Base-by-base conservation (phyloP, 2,113 vertebrate genomes). In the Aspidoscelis tigris region DNA sequence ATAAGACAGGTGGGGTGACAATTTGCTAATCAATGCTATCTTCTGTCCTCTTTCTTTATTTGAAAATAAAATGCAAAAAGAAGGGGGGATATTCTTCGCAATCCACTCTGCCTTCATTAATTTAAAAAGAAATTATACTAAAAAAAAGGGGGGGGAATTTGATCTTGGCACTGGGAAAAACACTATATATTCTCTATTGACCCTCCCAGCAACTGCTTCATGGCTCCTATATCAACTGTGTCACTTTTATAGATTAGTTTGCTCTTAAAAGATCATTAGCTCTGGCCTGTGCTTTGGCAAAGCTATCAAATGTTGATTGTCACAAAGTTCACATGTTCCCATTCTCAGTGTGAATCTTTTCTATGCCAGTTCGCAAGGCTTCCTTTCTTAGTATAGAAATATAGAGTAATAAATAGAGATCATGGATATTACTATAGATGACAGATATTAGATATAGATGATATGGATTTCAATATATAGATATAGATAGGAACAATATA, bases 81-180 rank as follows among this genome's bases (percentile, higher is more conserved):
- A 9, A 2, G 1, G 86, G 78, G 84, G 82, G 10, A 24, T 3
- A 68, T 89, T 90, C 87, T 83, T 82, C 70, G 58, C 0, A 0
- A n/a, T 3, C 86, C 92, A 89, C 18, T 84, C 87, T 92, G 85
- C 87, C 87, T 89, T 93, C 89, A 89, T 94, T 91, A 93, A 94
- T 94, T 5, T 2, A 55, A 55, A 4, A 92, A 94, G 87, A 89
- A 89, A 94, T 90, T 90, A 93, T 86, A 83, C 86, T 87, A 18
- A 85, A 76, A 82, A 86, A 78, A 90, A 43, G 66, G 82, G 83
- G 11, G 0, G 47, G 82, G 82, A 82, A 64, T 94, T 92, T 92
- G 89, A 91, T 91, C 91, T 90, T 26, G 14, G 83, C 81, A 61
- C 11, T 0, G 68, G 8, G 53, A 7, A 26, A 76, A 88, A 68